Conservation (phyloP, 2,113 vertebrate genomes). For the Isurus oxyrinchus region DNA sequence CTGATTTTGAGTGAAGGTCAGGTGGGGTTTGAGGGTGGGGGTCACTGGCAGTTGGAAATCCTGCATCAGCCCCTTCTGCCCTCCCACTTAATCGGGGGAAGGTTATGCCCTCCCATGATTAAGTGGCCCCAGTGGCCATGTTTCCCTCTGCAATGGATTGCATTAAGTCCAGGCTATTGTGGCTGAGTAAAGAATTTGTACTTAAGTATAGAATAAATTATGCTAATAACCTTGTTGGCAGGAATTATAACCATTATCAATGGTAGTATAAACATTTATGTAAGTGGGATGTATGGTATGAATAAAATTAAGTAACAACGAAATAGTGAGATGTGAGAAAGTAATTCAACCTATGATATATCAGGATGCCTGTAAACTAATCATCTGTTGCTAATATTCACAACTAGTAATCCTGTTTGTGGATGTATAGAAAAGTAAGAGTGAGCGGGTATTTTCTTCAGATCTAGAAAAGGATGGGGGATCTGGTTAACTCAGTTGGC, state of each 20-base stretch:
- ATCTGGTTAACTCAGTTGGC: too few relatives aligned
- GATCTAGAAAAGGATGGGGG: not conserved
- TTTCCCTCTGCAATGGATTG: too few relatives aligned
- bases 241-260: not conserved
- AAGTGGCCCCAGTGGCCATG: too few relatives aligned
- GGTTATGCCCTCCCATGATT: too few relatives aligned
- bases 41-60: too few relatives aligned
- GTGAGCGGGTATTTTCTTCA: not conserved
- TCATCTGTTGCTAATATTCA: not conserved
- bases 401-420: not conserved
- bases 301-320: not conserved
- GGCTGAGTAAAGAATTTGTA: not conserved
- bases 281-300: not conserved
- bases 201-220: not conserved
- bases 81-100: too few relatives aligned
- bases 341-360: not conserved
- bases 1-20: too few relatives aligned
- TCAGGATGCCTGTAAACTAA: not conserved
- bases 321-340: not conserved
- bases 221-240: not conserved
- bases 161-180: not conserved
- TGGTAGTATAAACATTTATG: not conserved
- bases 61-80: too few relatives aligned
- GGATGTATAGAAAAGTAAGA: not conserved
- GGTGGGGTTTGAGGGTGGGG: too few relatives aligned